Conservation (phyloP, 2,113 vertebrate genomes). For the Loxodonta africana region DNA sequence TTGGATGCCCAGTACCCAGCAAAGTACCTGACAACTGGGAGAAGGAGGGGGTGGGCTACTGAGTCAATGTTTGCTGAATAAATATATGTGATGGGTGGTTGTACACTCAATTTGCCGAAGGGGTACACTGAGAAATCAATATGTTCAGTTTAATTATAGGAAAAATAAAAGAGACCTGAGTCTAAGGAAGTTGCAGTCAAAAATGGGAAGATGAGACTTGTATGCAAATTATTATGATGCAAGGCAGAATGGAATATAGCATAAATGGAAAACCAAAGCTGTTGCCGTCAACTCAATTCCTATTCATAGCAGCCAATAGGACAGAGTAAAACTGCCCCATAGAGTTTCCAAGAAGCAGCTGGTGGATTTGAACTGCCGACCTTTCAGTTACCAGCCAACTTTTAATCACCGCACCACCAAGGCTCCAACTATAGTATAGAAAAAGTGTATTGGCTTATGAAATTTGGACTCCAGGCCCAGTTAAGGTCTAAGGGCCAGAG, state of each 20-base stretch:
- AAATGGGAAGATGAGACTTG: constrained; percentile 14
- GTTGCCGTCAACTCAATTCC: too few species aligned
- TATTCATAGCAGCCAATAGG: too few species aligned
- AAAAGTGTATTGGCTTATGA: background rate
- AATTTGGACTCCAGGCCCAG: background rate
- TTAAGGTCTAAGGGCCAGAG: background rate
- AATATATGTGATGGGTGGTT: background rate
- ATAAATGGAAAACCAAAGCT: too few species aligned
- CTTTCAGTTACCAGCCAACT: too few species aligned
- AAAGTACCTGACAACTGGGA: background rate
- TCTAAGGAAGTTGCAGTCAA: background rate
- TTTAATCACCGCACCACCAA: too few species aligned
- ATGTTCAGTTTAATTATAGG: background rate
- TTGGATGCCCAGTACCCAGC: background rate
- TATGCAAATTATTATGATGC: background rate
- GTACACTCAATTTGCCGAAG: background rate
- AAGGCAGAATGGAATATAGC: background rate
- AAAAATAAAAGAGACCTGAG: background rate
- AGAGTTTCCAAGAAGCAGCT: too few species aligned
- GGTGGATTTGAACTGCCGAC: too few species aligned
- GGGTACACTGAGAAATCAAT: background rate
- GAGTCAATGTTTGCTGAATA: background rate
- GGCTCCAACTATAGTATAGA: background rate
- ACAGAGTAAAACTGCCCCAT: too few species aligned
- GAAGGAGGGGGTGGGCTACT: background rate